These are phyloP conservation scores for Frankliniella intonsa DNA, from an alignment of 2,888 invertebrate genomes.

Conservation along the genomic window DNA sequence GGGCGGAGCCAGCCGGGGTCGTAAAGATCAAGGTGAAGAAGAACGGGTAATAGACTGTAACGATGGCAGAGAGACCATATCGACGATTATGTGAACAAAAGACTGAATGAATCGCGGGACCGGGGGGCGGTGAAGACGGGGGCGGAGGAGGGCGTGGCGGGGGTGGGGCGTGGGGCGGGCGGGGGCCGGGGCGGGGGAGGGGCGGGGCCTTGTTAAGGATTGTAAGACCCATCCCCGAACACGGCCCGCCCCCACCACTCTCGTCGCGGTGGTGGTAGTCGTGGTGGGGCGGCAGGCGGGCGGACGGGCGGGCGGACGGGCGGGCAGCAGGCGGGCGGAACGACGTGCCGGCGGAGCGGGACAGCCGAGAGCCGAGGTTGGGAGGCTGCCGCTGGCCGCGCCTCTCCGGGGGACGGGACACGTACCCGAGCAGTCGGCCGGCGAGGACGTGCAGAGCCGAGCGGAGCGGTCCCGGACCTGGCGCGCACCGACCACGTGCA, in stretches of 20 bases:
- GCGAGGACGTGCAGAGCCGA: not conserved
- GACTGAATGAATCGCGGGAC: slow-evolving; percentile 19
- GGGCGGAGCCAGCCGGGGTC: too few relatives aligned
- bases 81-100: slow-evolving; percentile 20
- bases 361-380: not conserved
- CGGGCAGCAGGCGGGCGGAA: not conserved
- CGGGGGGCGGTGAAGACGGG: not conserved
- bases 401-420: not conserved
- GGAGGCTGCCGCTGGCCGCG: not conserved
- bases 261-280: slow-evolving; percentile 31
- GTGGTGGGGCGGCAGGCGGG: slow-evolving; percentile 29
- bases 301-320: slow-evolving; percentile 19
- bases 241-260: slow-evolving; percentile 32
- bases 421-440: not conserved
- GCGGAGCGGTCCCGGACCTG: not conserved
- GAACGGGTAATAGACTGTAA: not conserved
- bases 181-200: not conserved
- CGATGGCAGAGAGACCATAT: not conserved
- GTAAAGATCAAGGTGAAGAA: not conserved
- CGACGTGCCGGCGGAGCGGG: not conserved
- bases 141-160: not conserved
- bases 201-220: slow-evolving; percentile 6
- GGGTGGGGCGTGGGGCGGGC: not conserved
- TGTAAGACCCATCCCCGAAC: slow-evolving; percentile 19
- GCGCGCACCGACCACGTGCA: not conserved